phyloP scores from a whole-genome alignment of 2,113 vertebrate species.

The Cyphomyrus discorhynchus region DNA sequence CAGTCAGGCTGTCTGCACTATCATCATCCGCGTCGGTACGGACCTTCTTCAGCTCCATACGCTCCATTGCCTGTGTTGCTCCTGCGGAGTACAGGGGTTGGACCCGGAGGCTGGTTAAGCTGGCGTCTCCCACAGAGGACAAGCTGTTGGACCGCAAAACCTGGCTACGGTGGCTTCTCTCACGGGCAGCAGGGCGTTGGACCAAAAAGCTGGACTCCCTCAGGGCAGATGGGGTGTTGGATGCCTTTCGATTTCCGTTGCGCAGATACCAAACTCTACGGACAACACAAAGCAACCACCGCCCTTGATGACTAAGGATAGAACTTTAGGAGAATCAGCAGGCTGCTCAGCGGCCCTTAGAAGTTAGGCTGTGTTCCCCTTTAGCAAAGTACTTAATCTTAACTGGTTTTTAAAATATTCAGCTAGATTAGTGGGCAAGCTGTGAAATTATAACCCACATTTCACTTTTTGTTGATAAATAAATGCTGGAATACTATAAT shows the following conservation, averaged over 20 bases:
- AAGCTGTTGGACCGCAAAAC: not conserved
- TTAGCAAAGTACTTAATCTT: not conserved
- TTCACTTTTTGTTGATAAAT: not conserved
- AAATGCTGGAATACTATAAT: not conserved
- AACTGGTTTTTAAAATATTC: not conserved
- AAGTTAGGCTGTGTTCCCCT: not conserved
- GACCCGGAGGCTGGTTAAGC: not conserved
- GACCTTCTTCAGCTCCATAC: slow-evolving; percentile 84
- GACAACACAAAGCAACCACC: not conserved
- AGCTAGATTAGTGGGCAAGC: not conserved
- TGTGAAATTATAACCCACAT: not conserved
- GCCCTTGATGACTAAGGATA: not conserved
- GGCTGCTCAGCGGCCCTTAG: not conserved
- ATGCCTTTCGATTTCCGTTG: not conserved
- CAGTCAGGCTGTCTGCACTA: slow-evolving; percentile 75
- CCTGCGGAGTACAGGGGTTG: not conserved
- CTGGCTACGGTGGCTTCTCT: not conserved
- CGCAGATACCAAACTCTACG: not conserved
- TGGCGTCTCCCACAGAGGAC: not conserved
- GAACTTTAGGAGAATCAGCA: not conserved
- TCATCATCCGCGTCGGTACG: slow-evolving; percentile 74
- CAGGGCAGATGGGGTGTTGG: not conserved
- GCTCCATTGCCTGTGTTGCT: slow-evolving; percentile 59
- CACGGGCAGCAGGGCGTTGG: not conserved
- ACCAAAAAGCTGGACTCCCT: not conserved